A percentile compares a stretch with the other conserved stretches of the same genome.
phyloP scores from a whole-genome alignment of 2,113 vertebrate species.

The Nipponia nippon region DNA sequence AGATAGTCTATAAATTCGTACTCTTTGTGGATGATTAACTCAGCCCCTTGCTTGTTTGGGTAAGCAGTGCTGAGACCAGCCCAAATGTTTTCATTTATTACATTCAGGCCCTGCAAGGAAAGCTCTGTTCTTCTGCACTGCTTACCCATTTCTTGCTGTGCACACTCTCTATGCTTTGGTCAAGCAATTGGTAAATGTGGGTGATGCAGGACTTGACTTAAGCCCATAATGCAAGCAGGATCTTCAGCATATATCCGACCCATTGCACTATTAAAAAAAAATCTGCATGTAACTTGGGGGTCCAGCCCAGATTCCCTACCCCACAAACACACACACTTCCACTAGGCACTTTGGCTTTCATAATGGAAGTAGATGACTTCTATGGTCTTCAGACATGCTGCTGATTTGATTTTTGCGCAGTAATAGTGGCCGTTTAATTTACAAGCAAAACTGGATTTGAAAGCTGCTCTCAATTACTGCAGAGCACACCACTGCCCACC shows the following conservation, averaged over 20 bases:
- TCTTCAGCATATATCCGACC: background rate
- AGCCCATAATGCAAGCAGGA: background rate
- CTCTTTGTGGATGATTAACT: background rate
- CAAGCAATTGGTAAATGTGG: background rate
- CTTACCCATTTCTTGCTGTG: background rate
- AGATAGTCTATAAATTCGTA: background rate
- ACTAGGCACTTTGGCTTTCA: background rate
- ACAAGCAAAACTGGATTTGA: slow-evolving; percentile 45
- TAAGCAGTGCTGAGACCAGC: background rate
- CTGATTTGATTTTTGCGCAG: background rate
- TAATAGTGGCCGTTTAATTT: background rate
- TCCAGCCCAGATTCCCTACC: background rate
- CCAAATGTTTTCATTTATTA: background rate
- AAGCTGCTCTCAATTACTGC: slow-evolving; percentile 5
- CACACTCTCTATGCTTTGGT: background rate
- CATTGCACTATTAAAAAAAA: background rate
- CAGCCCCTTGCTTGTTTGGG: background rate
- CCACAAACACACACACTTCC: background rate
- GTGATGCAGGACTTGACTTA: background rate
- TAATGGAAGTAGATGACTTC: background rate
- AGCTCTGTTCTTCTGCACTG: background rate
- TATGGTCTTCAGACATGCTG: background rate
- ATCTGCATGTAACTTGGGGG: background rate
- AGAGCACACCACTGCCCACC: background rate
- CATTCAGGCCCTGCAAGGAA: background rate